Evolutionary conservation across 2,113 vertebrate genomes (phyloP).

Genomic region (Cathartes aura): DNA sequence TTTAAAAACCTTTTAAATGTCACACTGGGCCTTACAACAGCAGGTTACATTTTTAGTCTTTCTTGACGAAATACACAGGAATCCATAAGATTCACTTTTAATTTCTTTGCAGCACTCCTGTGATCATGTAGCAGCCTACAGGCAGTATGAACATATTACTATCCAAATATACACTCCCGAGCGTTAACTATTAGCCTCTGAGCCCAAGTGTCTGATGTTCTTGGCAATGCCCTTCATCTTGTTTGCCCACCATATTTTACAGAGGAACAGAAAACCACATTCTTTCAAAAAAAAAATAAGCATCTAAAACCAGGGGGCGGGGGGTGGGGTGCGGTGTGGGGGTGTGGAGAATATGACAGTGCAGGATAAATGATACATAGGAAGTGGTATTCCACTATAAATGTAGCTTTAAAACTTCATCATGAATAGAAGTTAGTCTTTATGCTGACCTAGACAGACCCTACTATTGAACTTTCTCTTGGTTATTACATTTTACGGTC

Average conservation of each 20-base stretch:
- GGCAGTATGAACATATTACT: neutral
- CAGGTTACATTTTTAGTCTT: neutral
- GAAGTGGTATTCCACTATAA: neutral
- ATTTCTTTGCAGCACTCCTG: neutral
- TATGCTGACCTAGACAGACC: neutral
- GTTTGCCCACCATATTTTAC: neutral
- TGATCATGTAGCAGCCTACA: neutral
- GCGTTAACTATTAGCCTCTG: neutral
- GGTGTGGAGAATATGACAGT: neutral
- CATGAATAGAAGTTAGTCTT: neutral
- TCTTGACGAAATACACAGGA: neutral
- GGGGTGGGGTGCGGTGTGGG: too few relatives aligned
- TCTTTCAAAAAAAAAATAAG: neutral
- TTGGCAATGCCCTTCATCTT: neutral
- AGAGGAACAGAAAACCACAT: neutral
- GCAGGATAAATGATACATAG: neutral
- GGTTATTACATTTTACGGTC: neutral
- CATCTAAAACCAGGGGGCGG: neutral
- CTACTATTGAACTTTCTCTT: neutral
- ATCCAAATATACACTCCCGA: neutral
- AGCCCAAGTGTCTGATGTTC: neutral
- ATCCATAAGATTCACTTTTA: neutral
- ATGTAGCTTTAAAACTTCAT: neutral
- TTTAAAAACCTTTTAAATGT: neutral
- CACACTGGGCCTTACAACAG: neutral